These are phyloP conservation scores for Luehdorfia chinensis DNA, from an alignment of 1,140 invertebrate genomes.

Conservation along the genomic window DNA sequence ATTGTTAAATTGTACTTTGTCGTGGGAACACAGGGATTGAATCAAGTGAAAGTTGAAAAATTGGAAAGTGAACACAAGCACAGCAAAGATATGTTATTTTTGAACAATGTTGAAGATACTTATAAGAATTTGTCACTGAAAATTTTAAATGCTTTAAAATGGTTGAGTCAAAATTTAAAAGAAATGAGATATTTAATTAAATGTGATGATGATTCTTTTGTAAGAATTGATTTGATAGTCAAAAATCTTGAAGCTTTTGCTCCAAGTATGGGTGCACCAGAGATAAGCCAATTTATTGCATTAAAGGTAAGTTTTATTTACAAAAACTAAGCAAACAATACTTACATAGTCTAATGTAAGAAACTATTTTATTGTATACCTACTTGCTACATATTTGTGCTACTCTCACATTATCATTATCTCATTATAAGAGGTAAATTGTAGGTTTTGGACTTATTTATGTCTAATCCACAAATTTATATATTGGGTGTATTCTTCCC, in stretches of 20 bases:
- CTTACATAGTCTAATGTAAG: no score
- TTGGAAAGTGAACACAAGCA: constrained; percentile 41
- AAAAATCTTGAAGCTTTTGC: constrained; percentile 57
- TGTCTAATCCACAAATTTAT: no score
- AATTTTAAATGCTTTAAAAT: constrained; percentile 43
- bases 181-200: constrained; percentile 62
- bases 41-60: constrained; percentile 26
- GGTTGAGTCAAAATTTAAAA: constrained; percentile 45
- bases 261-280: constrained; percentile 49
- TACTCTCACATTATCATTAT: no score
- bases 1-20: constrained; percentile 56
- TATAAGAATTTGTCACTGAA: constrained; percentile 58
- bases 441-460: no score
- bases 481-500: no score
- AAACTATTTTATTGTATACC: constrained; percentile 1
- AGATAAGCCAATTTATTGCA: constrained; percentile 44
- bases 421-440: no score
- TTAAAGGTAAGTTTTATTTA: constrained; percentile 40
- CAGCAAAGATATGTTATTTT: constrained; percentile 50
- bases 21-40: constrained; percentile 45
- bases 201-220: constrained; percentile 73
- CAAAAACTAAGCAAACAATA: no score
- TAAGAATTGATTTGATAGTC: constrained; percentile 62
- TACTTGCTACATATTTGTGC: constrained; percentile 9
- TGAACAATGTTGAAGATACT: constrained; percentile 49